Evolutionary conservation across 2,888 invertebrate species (phyloP).

Genomic region (Gibbula magus): DNA sequence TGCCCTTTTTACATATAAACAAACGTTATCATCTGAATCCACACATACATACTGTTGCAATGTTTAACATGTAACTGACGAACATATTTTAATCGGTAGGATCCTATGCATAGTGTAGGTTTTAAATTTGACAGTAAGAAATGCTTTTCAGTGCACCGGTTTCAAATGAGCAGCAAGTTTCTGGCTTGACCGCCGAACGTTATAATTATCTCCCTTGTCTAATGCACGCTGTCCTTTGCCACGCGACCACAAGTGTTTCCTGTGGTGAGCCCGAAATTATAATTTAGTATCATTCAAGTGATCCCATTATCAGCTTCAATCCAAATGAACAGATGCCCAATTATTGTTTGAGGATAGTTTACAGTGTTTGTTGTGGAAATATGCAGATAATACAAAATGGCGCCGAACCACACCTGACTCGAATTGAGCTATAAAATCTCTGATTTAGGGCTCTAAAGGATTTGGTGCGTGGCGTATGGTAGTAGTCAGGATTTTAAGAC

Average conservation of each 20-base stretch:
- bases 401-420: not conserved
- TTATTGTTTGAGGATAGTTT: not conserved
- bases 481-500: no score
- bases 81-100: no score
- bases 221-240: not conserved
- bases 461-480: no score
- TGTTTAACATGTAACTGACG: no score
- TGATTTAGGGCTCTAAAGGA: no score
- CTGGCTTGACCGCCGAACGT: not conserved
- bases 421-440: not conserved
- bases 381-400: not conserved
- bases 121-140: not conserved
- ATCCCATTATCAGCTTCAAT: not conserved
- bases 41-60: no score
- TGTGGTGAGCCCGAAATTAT: not conserved
- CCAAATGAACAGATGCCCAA: not conserved
- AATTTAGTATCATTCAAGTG: not conserved
- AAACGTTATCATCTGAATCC: no score
- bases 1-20: no score
- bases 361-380: not conserved
- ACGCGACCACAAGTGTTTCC: constrained; percentile 2
- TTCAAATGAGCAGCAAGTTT: not conserved
- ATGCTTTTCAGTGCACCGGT: not conserved
- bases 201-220: not conserved
- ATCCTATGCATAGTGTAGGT: not conserved